A percentile compares a stretch with the other conserved stretches of the same genome.
Conservation (phyloP, 2,113 vertebrate species). For the Lonchura striata region DNA sequence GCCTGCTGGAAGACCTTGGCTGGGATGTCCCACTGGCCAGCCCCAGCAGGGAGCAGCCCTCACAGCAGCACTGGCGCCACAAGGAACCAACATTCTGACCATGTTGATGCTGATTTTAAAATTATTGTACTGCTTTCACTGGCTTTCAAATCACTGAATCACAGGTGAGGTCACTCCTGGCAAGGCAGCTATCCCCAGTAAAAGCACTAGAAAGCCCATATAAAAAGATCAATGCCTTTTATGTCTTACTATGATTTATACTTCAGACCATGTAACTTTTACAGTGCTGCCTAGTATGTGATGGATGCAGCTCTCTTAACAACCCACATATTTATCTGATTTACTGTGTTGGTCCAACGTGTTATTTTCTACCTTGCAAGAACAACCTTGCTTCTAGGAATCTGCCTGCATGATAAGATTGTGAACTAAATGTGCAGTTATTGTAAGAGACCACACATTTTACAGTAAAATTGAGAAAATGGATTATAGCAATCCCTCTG, state of each 20-base stretch:
- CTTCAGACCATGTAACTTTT: constrained; percentile 45
- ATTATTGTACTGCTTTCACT: background rate
- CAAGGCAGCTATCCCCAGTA: background rate
- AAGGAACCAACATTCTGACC: background rate
- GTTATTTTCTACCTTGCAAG: constrained; percentile 34
- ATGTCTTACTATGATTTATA: constrained; percentile 31
- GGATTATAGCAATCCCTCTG: constrained; percentile 69
- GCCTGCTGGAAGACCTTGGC: background rate
- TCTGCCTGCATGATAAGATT: constrained; percentile 25
- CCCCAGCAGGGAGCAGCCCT: accelerated
- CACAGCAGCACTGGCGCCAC: accelerated
- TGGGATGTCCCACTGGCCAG: accelerated
- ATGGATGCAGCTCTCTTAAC: constrained; percentile 42
- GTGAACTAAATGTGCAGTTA: constrained; percentile 45
- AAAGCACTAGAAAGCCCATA: constrained; percentile 22
- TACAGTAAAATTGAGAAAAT: constrained; percentile 72
- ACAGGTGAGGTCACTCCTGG: constrained; percentile 30
- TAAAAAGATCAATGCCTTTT: constrained; percentile 38
- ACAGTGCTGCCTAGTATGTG: constrained; percentile 18
- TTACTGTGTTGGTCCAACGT: constrained; percentile 24
- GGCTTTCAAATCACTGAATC: background rate
- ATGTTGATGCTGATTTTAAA: background rate
- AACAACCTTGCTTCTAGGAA: constrained; percentile 26
- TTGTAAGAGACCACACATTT: constrained; percentile 69
- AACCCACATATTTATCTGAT: constrained; percentile 31